phyloP scores from a whole-genome alignment of 2,113 vertebrate genomes.

The Sapajus apella region DNA sequence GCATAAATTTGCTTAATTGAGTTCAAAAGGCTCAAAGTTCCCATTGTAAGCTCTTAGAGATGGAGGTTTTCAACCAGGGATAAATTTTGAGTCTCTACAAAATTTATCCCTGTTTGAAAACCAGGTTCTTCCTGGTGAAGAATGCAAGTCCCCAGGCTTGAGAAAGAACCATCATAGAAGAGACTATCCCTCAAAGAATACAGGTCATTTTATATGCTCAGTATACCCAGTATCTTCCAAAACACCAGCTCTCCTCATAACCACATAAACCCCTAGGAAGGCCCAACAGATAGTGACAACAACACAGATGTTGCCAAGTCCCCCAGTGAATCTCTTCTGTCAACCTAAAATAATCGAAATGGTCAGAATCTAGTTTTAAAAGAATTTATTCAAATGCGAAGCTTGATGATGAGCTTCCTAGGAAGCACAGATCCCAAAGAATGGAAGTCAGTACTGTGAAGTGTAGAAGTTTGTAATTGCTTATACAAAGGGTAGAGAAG shows the following conservation, averaged over 20 bases:
- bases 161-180: not conserved
- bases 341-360: not conserved
- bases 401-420: not conserved
- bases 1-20: constrained; percentile 57
- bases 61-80: not conserved
- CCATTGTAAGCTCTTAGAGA: not conserved
- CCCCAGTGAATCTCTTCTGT: not conserved
- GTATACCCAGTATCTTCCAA: not conserved
- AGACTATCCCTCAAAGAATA: not conserved
- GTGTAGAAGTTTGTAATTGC: not conserved
- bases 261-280: not conserved
- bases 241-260: not conserved
- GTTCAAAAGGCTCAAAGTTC: constrained; percentile 51
- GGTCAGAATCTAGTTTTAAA: not conserved
- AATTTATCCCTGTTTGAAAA: not conserved
- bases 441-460: not conserved
- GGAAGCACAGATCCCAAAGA: not conserved
- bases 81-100: not conserved
- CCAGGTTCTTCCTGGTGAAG: not conserved
- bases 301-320: not conserved
- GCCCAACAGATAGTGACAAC: not conserved
- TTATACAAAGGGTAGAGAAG: not conserved
- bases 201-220: not conserved
- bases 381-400: not conserved
- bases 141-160: not conserved